Conservation (phyloP, 1,140 invertebrate species). For the Drosophila pseudoananassae region DNA sequence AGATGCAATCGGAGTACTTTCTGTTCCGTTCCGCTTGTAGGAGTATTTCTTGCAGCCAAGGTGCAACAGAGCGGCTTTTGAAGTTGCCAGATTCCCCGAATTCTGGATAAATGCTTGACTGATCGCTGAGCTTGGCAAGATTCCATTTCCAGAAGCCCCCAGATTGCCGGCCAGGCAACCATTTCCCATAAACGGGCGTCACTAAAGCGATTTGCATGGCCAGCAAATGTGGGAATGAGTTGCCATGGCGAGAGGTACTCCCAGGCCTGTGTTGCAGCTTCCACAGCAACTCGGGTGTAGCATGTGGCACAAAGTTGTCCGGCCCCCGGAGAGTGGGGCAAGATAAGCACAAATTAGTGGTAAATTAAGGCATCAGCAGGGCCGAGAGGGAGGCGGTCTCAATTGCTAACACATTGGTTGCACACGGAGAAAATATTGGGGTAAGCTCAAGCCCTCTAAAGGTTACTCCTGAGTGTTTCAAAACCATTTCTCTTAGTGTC, state of each 20-base stretch:
- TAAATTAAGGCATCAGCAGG: conserved; percentile 71
- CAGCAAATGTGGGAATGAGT: conserved; percentile 21
- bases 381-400: background rate
- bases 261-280: conserved; percentile 10
- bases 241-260: conserved; percentile 7
- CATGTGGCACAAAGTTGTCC: conserved; percentile 36
- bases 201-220: conserved; percentile 71
- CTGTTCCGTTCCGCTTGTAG: conserved; percentile 19
- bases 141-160: background rate
- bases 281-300: conserved; percentile 37
- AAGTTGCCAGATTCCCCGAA: conserved; percentile 14
- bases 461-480: background rate
- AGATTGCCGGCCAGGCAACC: conserved; percentile 26
- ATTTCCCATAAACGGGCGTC: conserved; percentile 74
- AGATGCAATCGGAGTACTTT: conserved; percentile 5
- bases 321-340: conserved; percentile 5
- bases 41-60: background rate
- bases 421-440: conserved; percentile 18
- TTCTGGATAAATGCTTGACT: conserved; percentile 37
- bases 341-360: conserved; percentile 77
- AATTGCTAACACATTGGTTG: conserved; percentile 1
- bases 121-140: conserved; percentile 7
- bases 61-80: background rate
- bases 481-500: conserved; percentile 8
- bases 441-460: background rate